Percentiles rank a stretch among this genome's conserved stretches.
Conservation (phyloP, 2,797 vertebrate species). For the Sus cebifrons region DNA sequence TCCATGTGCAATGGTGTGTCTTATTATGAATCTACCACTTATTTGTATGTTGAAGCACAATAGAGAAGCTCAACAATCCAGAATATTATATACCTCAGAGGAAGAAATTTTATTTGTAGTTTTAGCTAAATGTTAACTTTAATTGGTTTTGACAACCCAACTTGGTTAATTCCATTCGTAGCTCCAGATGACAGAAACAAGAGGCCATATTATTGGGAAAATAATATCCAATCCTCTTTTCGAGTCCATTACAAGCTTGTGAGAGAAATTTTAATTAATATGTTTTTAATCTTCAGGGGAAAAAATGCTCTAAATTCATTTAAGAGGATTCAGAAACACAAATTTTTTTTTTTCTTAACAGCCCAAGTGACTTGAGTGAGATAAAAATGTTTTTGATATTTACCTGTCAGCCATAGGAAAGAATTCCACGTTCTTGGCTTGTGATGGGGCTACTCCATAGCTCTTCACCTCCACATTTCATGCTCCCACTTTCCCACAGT, state of each 20-base stretch:
- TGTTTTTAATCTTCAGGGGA: neutral
- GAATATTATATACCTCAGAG: slow-evolving; percentile 71
- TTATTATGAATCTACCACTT: neutral
- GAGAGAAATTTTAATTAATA: slow-evolving; percentile 72
- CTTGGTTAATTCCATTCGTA: slow-evolving; percentile 80
- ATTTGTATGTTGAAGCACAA: neutral
- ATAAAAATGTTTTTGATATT: neutral
- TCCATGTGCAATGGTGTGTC: neutral
- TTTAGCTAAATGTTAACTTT: slow-evolving; percentile 65
- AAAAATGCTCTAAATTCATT: slow-evolving; percentile 24
- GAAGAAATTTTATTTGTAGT: slow-evolving; percentile 74
- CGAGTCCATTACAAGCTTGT: slow-evolving; percentile 49
- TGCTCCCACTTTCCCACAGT: neutral
- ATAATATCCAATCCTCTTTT: slow-evolving; percentile 67
- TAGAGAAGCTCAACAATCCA: slow-evolving; percentile 59
- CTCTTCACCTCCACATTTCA: neutral
- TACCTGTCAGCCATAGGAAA: neutral
- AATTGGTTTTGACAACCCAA: slow-evolving; percentile 80
- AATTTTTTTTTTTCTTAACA: neutral
- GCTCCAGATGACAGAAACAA: slow-evolving; percentile 62
- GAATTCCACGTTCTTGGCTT: neutral
- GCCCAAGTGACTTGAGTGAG: neutral
- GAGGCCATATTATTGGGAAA: slow-evolving; percentile 45
- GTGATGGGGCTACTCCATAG: neutral
- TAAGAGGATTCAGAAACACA: slow-evolving; percentile 26